Conservation (phyloP, 2,797 vertebrate species). For the Epinephelus awoara region DNA sequence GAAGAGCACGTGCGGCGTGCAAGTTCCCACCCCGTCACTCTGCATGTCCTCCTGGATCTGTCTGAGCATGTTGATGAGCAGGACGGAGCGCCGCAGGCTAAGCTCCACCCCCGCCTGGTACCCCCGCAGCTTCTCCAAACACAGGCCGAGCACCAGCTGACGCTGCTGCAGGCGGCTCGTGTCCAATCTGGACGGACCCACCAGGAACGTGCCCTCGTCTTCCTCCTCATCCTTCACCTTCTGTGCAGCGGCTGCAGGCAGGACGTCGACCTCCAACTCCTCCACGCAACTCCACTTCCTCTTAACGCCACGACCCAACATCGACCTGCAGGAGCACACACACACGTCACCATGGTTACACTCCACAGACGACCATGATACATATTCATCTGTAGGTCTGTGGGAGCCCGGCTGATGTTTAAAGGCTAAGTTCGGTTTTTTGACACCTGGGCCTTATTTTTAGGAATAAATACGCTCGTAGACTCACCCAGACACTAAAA, state of each 20-base stretch:
- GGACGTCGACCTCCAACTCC: slow-evolving; percentile 72
- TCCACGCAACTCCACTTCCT: slow-evolving; percentile 90
- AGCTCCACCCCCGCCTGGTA: slow-evolving; percentile 89
- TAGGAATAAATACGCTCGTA: too few species aligned
- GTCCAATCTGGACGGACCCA: slow-evolving; percentile 60
- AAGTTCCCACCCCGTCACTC: slow-evolving; percentile 76
- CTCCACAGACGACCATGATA: too few species aligned
- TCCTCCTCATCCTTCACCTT: slow-evolving; percentile 66
- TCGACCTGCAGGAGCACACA: slow-evolving; percentile 76
- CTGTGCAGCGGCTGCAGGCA: slow-evolving; percentile 32
- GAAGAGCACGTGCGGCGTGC: slow-evolving; percentile 63
- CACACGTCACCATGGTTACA: not conserved
- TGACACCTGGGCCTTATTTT: too few species aligned
- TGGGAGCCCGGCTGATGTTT: too few species aligned
- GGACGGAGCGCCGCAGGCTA: slow-evolving; percentile 90
- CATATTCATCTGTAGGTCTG: not conserved
- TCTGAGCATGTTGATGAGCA: slow-evolving; percentile 91
- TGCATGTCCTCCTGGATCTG: slow-evolving; percentile 91
- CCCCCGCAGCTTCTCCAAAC: slow-evolving; percentile 89
- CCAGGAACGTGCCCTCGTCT: slow-evolving; percentile 76
- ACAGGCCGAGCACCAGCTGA: slow-evolving; percentile 90
- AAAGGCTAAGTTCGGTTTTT: too few species aligned
- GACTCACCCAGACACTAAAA: too few species aligned
- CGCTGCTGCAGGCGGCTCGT: slow-evolving; percentile 88
- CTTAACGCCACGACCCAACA: slow-evolving; percentile 92